These are phyloP conservation scores for Scatophagus argus DNA, from an alignment of 2,113 vertebrate genomes.

Conservation along the genomic window DNA sequence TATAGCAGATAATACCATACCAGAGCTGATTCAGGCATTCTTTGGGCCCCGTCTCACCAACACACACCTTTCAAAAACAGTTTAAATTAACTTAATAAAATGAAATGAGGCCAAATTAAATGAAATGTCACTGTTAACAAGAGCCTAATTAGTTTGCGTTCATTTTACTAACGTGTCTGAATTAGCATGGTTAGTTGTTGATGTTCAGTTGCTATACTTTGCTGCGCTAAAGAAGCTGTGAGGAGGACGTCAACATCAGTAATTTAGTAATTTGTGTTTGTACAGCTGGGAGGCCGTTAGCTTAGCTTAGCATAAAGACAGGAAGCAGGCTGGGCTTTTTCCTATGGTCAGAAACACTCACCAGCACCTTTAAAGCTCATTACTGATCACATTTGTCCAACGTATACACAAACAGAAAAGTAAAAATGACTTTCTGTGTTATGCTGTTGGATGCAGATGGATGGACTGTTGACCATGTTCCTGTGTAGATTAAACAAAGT, in stretches of 20 bases:
- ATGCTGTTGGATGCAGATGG: too few species aligned
- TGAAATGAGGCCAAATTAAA: not conserved
- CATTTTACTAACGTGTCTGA: not conserved
- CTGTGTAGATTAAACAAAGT: too few species aligned
- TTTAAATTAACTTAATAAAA: not conserved
- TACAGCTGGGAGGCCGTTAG: not conserved
- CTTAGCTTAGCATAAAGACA: not conserved
- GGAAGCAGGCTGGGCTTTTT: not conserved
- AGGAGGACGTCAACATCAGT: too few species aligned
- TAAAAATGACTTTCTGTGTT: not conserved
- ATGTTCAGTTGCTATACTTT: not conserved
- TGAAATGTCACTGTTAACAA: not conserved
- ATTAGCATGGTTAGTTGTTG: not conserved
- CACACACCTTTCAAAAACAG: not conserved
- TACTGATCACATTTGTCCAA: not conserved
- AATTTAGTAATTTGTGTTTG: not conserved
- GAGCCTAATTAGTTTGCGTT: not conserved
- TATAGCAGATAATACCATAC: slow-evolving; percentile 49
- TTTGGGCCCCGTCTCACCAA: not conserved
- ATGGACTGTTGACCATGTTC: too few species aligned
- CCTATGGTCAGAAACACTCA: not conserved
- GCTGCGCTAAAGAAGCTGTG: too few species aligned
- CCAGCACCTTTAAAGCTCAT: not conserved
- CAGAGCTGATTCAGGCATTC: slow-evolving; percentile 16
- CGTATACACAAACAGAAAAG: too few species aligned